Evolutionary conservation across 2,113 vertebrate species (phyloP), one percentile per base, ranked within the genome.

Genomic region (Bos indicus): DNA sequence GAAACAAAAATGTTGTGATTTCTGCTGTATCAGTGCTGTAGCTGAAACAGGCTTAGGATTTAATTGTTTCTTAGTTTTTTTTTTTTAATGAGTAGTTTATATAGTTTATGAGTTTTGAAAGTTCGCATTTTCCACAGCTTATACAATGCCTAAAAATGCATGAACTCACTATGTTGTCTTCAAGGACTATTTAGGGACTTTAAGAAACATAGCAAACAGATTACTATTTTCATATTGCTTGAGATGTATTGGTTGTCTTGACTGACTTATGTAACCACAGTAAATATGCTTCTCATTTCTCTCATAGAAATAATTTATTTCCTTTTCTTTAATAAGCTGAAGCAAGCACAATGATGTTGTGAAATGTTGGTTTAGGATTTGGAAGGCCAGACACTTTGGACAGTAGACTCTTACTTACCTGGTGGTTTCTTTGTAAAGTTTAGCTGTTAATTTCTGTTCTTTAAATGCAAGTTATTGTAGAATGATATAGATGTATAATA

Each of bases 221-320:
- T 87, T 74, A 87, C 83, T 94, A 77, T 95, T 95, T 87, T 90
- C 59, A 21, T 40, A 54, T 88, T 85, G 59, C 16, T 88, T 91
- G 40, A 88, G 91, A 91, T n/a, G 21, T 82, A 78, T n/a, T 90
- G 81, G 82, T 96, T 91, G 16, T 23, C 19, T 17, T 81, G 59
- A 77, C 64, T 92, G 40, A 74, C 40, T 90, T 25, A 84, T 74
- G 30, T 19, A 33, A 43, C 92, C 28, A 51, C 23, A 88, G 21
- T 64, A 95, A 96, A 95, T 64, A 74, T 62, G 11, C 62, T 91
- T 86, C 51, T 95, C 8, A 16, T 88, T 95, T 95, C 90, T 92
- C 48, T 94, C 48, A 11, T 40, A 57, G 89, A 95, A 48, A 82
- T 78, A 71, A 82, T 64, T 43, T 87, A 87, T 94, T 87, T 88